Base-by-base conservation (phyloP, 2,797 vertebrate species). In the Melanotaenia pygmaea region DNA sequence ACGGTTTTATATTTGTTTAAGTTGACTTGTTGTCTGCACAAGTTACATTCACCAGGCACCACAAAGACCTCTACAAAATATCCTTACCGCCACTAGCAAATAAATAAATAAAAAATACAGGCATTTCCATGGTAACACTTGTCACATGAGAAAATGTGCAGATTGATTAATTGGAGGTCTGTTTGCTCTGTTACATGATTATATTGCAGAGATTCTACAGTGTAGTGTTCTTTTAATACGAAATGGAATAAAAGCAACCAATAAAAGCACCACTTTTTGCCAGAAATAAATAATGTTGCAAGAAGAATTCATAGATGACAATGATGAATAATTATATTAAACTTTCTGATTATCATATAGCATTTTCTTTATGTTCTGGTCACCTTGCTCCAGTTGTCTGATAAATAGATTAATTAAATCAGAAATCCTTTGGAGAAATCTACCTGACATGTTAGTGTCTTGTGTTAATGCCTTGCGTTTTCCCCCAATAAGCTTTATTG, bases 131-230 rank as follows among this genome's bases (percentile, higher is more conserved):
- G 30, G 59, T 20, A 60, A 40, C 58, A 5, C 45, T 51, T 34
- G 40, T 51, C 35, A 43, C 59, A 32, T 22, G 59, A 70, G 16
- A 14, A 40, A 34, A 54, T 28, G 47, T 28, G 7, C 40, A 47
- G 50, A 38, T 54, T 40, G 59, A 70, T 70, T 54, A 53, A 53
- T 26, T 18, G 22, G 18, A 38, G 11, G 12, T 12, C 47, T 22
- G 13, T 62, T 62, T 62, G 45, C 47, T 22, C 28, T 54, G 60
- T 43, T 40, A 22, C 54, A 22, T 38, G 30, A 13, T 58, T 67
- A 34, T 16, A n/a, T 16, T 35, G 40, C 57, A 10, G 16, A 38
- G 6, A 30, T 26, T 16, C 13, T 22, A 58, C 43, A 26, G 13
- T 70, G 14, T 30, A 28, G 16, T 62, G 53, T 67, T 20, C 11